Conservation (phyloP, 2,113 vertebrate species). For the Vidua macroura region DNA sequence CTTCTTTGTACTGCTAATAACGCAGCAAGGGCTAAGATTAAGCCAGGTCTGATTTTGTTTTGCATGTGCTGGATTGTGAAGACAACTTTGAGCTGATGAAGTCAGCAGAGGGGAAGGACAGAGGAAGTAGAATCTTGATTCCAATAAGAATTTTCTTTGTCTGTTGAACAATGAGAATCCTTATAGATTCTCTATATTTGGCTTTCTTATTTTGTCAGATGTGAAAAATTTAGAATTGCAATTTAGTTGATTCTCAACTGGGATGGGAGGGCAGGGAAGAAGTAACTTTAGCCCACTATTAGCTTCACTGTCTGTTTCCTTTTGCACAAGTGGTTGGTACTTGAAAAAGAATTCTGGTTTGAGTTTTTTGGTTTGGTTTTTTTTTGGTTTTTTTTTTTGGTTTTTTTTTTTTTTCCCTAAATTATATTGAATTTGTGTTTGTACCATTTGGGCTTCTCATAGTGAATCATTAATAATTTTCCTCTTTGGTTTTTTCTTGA, state of each 20-base stretch:
- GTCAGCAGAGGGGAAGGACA: slow-evolving; percentile 60
- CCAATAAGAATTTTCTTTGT: slow-evolving; percentile 51
- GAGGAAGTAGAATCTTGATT: slow-evolving; percentile 57
- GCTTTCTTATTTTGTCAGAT: slow-evolving; percentile 8
- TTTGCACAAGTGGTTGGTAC: not conserved
- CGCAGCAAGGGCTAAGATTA: slow-evolving; percentile 24
- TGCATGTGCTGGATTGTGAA: not conserved
- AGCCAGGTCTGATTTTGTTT: slow-evolving; percentile 35
- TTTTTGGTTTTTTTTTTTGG: rapidly evolving
- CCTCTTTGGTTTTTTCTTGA: not conserved
- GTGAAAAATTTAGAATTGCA: not conserved
- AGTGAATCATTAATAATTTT: not conserved
- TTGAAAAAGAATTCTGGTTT: not conserved
- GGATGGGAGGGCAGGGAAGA: not conserved
- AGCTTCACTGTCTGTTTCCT: not conserved
- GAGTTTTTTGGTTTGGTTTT: not conserved
- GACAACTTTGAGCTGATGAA: not conserved
- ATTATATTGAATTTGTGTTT: not conserved
- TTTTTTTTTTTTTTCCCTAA: not conserved
- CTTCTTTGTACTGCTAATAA: slow-evolving; percentile 51
- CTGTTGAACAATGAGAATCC: not conserved
- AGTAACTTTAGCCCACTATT: not conserved
- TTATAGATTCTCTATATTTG: slow-evolving; percentile 30
- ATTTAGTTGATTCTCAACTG: not conserved
- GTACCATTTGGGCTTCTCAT: not conserved